phyloP scores from a whole-genome alignment of 2,113 vertebrate species.

The Atherinomorus stipes region DNA sequence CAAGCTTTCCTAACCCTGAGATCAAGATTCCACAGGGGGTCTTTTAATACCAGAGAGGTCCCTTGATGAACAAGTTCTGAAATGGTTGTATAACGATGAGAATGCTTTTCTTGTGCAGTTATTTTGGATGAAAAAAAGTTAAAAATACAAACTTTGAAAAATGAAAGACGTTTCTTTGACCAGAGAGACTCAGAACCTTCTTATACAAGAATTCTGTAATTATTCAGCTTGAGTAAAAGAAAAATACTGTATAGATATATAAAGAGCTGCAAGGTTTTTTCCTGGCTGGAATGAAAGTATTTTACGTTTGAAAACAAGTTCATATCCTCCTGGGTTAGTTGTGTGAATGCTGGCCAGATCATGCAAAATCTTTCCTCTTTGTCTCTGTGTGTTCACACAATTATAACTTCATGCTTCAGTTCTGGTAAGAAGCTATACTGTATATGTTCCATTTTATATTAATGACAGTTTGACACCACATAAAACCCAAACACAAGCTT shows the following conservation, averaged over 20 bases:
- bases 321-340: not conserved
- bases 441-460: not conserved
- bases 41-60: conserved; percentile 20
- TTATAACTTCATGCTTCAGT: not conserved
- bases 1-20: conserved; percentile 40
- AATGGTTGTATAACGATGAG: conserved; percentile 14
- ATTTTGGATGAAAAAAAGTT: conserved; percentile 12
- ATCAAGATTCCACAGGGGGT: conserved; percentile 39
- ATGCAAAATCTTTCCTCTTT: not conserved
- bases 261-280: not conserved
- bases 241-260: not conserved
- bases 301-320: not conserved
- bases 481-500: not conserved
- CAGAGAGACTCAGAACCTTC: not conserved
- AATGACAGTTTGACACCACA: not conserved
- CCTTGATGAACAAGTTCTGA: conserved; percentile 24
- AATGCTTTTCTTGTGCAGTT: not conserved
- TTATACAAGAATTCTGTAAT: not conserved
- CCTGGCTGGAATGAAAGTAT: conserved; percentile 1
- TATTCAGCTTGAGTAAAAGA: not conserved
- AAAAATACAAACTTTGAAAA: conserved; percentile 23
- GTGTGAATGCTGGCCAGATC: not conserved
- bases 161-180: conserved; percentile 12
- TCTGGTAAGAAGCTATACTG: not conserved
- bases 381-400: not conserved